Base-by-base conservation (phyloP, 1,140 invertebrate genomes). In the Lamellibrachia luymesi region DNA sequence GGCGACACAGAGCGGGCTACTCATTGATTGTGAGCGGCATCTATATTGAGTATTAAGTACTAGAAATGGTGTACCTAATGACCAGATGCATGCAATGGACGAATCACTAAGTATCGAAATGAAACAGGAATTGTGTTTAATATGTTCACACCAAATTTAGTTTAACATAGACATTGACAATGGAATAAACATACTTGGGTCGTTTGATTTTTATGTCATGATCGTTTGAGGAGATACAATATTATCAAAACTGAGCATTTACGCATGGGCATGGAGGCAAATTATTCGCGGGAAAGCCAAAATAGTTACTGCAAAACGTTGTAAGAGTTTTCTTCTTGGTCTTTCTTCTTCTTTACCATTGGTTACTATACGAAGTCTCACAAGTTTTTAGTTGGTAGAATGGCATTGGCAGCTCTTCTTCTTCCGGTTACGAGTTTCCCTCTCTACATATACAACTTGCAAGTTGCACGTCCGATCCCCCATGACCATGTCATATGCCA, bases 241-340 rank as follows among this genome's bases (percentile, higher is more conserved):
- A 80, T 80, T 80, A 22, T 22, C 38, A 80, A 80, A 10, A 17
- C 5, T 80, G 5, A 8, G 6, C 25, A 2, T 10, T 80, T 80
- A 80, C 64, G 64, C 64, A 80, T 10, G 25, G 2, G 13, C 64
- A 80, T 22, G 64, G 64, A 80, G 64, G 64, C 13, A 80, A 80
- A 80, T 80, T 80, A 80, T 80, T 80, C 64, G 64, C 64, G 64
- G 64, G 64, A 80, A 80, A 80, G 64, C 64, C 64, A 80, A 80
- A 80, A 80, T 38, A 38, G 38, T 38, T 38, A 38, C 38, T 38
- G 38, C 38, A 38, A 38, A 38, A 38, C 38, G 38, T 38, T 38
- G 38, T 38, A 38, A 38, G 38, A 38, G 38, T 38, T 38, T 38
- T 38, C 38, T 38, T 38, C 38, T 38, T 38, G 38, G 38, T 38